Evolutionary conservation across 2,888 invertebrate species (phyloP).

Genomic region (Choristoneura rosaceana): DNA sequence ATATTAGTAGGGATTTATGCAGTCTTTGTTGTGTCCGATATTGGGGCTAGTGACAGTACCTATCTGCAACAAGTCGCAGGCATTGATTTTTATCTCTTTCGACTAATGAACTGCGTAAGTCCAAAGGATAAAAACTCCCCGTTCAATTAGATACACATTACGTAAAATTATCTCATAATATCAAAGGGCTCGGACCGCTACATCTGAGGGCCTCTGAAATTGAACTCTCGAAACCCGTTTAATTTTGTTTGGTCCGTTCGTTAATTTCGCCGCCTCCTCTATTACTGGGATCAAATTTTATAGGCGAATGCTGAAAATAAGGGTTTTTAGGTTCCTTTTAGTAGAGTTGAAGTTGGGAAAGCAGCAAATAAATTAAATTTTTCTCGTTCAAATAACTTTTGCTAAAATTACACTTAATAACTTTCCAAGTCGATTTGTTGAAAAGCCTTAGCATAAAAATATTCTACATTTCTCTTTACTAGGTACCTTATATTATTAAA

Average conservation of each 20-base stretch:
- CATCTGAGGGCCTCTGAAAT: conserved; percentile 2
- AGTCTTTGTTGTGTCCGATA: no score
- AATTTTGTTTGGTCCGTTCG: conserved; percentile 15
- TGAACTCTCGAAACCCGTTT: conserved; percentile 8
- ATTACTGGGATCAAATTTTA: conserved; percentile 11
- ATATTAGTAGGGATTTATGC: no score
- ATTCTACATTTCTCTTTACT: not conserved
- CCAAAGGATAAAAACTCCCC: not conserved
- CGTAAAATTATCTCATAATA: conserved; percentile 7
- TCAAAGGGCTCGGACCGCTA: not conserved
- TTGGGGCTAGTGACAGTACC: no score
- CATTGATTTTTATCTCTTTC: not conserved
- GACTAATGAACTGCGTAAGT: not conserved
- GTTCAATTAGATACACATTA: conserved; percentile 4
- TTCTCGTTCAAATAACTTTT: not conserved
- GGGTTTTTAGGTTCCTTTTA: conserved; percentile 4
- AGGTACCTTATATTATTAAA: no score
- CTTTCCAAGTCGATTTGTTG: not conserved
- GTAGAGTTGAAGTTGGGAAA: not conserved
- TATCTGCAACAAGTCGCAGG: not conserved
- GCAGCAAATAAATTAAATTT: not conserved
- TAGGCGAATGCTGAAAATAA: not conserved
- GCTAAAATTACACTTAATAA: not conserved
- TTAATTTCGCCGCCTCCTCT: conserved; percentile 15
- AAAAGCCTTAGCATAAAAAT: not conserved